Conservation (phyloP, 2,888 invertebrate species). For the Brachylomia viminalis region DNA sequence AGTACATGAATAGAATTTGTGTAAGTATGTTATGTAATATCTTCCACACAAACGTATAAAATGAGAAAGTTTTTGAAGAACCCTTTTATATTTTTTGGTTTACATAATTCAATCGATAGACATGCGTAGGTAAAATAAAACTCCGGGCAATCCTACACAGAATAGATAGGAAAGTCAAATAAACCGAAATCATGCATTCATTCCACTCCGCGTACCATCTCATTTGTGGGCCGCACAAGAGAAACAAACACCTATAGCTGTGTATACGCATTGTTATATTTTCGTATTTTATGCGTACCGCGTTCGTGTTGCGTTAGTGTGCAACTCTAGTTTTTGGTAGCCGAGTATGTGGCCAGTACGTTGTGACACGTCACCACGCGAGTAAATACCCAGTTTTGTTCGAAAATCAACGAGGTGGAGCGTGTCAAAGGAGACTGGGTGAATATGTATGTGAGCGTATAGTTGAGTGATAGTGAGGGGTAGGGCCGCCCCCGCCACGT, state of each 20-base stretch:
- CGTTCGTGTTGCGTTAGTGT: constrained; percentile 75
- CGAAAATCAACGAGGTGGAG: constrained; percentile 59
- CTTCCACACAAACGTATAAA: not conserved
- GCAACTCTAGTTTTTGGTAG: constrained; percentile 81
- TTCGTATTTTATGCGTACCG: constrained; percentile 89
- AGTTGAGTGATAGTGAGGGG: constrained; percentile 86
- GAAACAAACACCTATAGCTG: constrained; percentile 77
- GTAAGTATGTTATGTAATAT: not conserved
- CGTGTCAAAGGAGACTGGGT: constrained; percentile 71
- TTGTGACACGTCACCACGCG: constrained; percentile 72
- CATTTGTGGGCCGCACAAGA: constrained; percentile 84
- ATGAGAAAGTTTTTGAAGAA: not conserved
- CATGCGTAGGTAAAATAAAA: constrained; percentile 20
- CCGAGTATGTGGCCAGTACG: constrained; percentile 72
- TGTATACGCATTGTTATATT: constrained; percentile 78
- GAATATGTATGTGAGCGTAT: constrained; percentile 77
- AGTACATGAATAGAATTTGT: not conserved
- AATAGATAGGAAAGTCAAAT: constrained; percentile 74
- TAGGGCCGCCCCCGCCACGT: constrained; percentile 83
- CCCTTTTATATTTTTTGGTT: not conserved
- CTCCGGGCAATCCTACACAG: constrained; percentile 6
- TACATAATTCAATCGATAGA: constrained; percentile 1
- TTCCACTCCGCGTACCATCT: constrained; percentile 84
- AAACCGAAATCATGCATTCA: constrained; percentile 84
- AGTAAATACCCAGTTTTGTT: constrained; percentile 56